Conservation (phyloP, 2,888 invertebrate species). For the Dicycla oo region DNA sequence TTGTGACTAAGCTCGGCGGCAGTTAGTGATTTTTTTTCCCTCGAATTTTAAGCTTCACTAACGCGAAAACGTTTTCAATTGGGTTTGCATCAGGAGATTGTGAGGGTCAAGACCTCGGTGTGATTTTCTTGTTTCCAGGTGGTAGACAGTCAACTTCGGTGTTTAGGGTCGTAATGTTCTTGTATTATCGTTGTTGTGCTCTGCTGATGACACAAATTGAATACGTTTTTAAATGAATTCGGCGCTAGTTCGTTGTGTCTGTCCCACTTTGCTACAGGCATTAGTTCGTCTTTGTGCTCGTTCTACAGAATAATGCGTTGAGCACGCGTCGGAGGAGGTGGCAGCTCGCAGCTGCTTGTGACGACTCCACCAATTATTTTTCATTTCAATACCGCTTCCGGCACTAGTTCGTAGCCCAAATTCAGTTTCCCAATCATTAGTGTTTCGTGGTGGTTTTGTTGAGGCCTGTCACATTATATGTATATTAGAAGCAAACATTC, state of each 20-base stretch:
- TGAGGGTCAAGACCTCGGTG: too few species aligned
- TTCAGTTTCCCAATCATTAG: conserved; percentile 3
- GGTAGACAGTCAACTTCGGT: too few species aligned
- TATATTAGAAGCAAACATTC: conserved; percentile 15
- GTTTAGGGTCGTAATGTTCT: too few species aligned
- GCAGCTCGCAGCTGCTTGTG: neutral
- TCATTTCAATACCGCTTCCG: neutral
- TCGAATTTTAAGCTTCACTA: too few species aligned
- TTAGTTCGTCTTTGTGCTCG: neutral
- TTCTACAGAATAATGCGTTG: neutral
- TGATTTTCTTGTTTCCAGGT: too few species aligned
- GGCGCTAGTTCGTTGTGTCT: neutral
- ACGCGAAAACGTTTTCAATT: too few species aligned
- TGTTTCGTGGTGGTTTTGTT: conserved; percentile 12
- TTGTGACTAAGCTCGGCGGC: too few species aligned
- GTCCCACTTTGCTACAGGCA: conserved; percentile 1
- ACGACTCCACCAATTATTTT: neutral
- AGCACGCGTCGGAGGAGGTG: neutral
- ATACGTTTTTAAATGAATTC: conserved; percentile 3
- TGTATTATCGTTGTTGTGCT: too few species aligned
- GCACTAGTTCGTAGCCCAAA: neutral
- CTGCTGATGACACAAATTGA: conserved; percentile 30
- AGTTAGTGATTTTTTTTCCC: too few species aligned
- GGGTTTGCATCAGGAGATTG: too few species aligned
- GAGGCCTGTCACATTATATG: conserved; percentile 17